Evolutionary conservation across 2,888 invertebrate species (phyloP).

Genomic region (Subacronicta megacephala): DNA sequence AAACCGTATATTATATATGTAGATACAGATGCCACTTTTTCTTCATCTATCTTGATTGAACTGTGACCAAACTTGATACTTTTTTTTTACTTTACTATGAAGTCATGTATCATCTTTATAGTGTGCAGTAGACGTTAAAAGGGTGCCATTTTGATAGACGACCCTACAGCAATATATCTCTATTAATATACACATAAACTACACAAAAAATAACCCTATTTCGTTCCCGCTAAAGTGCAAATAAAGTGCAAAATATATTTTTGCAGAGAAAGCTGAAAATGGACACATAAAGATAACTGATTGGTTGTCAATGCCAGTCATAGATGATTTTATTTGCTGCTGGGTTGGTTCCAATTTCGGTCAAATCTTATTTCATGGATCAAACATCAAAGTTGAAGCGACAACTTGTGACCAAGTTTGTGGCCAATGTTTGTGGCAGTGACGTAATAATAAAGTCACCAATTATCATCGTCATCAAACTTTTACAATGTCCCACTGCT

Average conservation of each 20-base stretch:
- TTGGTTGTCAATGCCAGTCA: slow-evolving; percentile 63
- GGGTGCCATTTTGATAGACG: slow-evolving; percentile 71
- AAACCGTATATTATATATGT: too few relatives aligned
- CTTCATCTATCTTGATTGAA: slow-evolving; percentile 40
- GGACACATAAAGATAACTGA: slow-evolving; percentile 60
- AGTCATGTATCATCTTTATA: slow-evolving; percentile 71
- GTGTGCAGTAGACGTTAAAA: slow-evolving; percentile 71
- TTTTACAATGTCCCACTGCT: too few relatives aligned
- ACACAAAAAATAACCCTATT: slow-evolving; percentile 37
- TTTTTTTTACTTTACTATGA: slow-evolving; percentile 27
- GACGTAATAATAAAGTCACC: too few relatives aligned
- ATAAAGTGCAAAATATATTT: slow-evolving; percentile 16
- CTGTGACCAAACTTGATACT: slow-evolving; percentile 22
- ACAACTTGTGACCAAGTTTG: slow-evolving; percentile 34
- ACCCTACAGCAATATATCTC: slow-evolving; percentile 53
- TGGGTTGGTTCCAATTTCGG: slow-evolving; percentile 51
- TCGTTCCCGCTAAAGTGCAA: rapidly evolving
- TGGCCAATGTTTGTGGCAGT: slow-evolving; percentile 22
- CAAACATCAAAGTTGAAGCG: slow-evolving; percentile 26
- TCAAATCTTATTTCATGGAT: slow-evolving; percentile 38
- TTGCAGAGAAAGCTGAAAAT: slow-evolving; percentile 40
- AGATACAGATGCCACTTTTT: too few relatives aligned
- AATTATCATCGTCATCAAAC: too few relatives aligned
- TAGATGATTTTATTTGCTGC: slow-evolving; percentile 51
- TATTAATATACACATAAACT: slow-evolving; percentile 9